Percentiles rank a stretch among this genome's conserved stretches.
Evolutionary conservation across 2,113 vertebrate species (phyloP).

Genomic region (Climacteris rufus): DNA sequence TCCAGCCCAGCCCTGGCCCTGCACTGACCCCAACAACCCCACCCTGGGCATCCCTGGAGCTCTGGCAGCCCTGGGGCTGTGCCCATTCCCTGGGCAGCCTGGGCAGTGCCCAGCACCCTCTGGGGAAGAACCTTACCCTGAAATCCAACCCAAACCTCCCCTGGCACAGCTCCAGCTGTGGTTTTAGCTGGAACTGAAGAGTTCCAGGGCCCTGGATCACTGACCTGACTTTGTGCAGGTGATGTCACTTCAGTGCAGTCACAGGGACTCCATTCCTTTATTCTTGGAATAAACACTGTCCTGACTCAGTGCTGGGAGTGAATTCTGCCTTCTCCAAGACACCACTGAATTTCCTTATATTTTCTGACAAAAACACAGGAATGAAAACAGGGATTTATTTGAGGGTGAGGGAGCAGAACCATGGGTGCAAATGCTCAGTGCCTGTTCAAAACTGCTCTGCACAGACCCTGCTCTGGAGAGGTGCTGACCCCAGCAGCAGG

Average conservation of each 20-base stretch:
- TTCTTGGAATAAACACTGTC: background rate
- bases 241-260: background rate
- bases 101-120: background rate
- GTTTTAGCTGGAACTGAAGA: background rate
- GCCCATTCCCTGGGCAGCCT: background rate
- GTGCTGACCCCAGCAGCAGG: background rate
- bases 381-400: background rate
- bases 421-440: background rate
- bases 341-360: background rate
- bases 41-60: background rate
- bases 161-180: background rate
- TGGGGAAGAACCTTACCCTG: background rate
- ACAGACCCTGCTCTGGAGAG: background rate
- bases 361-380: background rate
- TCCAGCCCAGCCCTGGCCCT: background rate
- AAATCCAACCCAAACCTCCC: accelerated
- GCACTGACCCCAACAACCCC: background rate
- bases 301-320: background rate
- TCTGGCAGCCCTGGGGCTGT: background rate
- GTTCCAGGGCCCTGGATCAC: background rate
- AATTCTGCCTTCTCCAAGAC: background rate
- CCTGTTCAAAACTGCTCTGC: background rate
- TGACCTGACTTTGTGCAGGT: background rate
- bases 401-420: background rate
- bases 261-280: background rate